A percentile compares a stretch with the other conserved stretches of the same genome.
Conservation (phyloP, 2,888 invertebrate genomes). For the Pharmacophagus antenor region DNA sequence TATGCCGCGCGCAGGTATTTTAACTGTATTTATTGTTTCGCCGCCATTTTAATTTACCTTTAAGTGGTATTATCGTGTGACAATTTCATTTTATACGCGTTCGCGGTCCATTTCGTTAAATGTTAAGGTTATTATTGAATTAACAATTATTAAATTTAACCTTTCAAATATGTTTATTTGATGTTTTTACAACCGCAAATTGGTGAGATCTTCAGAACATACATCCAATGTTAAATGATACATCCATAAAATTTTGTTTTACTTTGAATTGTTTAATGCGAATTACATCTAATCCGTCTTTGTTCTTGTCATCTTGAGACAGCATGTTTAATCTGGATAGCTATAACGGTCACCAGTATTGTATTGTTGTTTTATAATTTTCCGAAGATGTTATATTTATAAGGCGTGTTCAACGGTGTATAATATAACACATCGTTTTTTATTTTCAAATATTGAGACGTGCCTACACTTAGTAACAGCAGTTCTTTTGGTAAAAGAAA, state of each 20-base stretch:
- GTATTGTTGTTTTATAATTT: too few species aligned
- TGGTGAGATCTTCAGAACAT: neutral
- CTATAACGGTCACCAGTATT: too few species aligned
- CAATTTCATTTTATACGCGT: conserved; percentile 47
- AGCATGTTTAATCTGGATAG: too few species aligned
- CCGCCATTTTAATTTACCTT: conserved; percentile 53
- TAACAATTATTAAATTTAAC: neutral
- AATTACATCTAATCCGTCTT: neutral
- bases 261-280: neutral
- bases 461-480: too few species aligned
- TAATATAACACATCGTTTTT: too few species aligned
- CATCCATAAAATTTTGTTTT: neutral
- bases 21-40: conserved; percentile 60
- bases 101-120: conserved; percentile 31
- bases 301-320: too few species aligned
- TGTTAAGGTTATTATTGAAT: conserved; percentile 21
- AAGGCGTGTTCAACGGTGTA: too few species aligned
- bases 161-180: neutral
- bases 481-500: too few species aligned
- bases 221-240: neutral
- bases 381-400: too few species aligned
- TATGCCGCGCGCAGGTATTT: conserved; percentile 59
- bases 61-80: conserved; percentile 47
- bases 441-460: too few species aligned
- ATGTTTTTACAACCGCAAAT: neutral